Percentiles rank a stretch among this genome's conserved stretches.
phyloP scores from a whole-genome alignment of 2,113 vertebrate species.

The Nibea albiflora region DNA sequence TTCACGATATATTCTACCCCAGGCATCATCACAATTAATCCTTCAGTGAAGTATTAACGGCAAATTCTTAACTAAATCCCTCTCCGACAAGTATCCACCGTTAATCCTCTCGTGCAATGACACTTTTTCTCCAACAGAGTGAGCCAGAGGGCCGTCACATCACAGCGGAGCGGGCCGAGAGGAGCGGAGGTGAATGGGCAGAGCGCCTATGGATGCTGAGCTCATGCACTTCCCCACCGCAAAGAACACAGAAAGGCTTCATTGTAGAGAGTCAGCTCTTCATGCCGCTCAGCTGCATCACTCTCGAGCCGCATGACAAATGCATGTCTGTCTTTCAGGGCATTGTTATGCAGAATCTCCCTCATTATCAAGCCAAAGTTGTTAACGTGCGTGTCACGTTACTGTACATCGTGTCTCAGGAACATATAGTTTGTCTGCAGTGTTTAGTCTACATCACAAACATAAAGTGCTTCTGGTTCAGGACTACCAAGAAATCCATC shows the following conservation, averaged over 20 bases:
- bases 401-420: neutral
- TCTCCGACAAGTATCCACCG: neutral
- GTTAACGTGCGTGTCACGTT: constrained; percentile 9
- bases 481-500: neutral
- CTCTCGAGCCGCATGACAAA: constrained; percentile 58
- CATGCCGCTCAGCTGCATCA: constrained; percentile 56
- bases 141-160: constrained; percentile 45
- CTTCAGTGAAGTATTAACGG: constrained; percentile 15
- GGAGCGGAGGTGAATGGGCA: constrained; percentile 7
- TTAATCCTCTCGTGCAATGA: constrained; percentile 34
- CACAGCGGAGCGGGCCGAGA: neutral
- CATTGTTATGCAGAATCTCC: constrained; percentile 33
- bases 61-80: constrained; percentile 31
- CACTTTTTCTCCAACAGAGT: constrained; percentile 63
- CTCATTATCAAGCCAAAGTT: neutral
- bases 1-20: neutral
- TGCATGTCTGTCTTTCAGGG: constrained; percentile 44
- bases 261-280: constrained; percentile 64
- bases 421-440: neutral
- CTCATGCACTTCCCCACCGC: constrained; percentile 46
- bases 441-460: neutral
- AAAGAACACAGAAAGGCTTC: constrained; percentile 59
- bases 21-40: constrained; percentile 18
- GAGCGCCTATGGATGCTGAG: constrained; percentile 46
- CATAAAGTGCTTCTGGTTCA: neutral